phyloP scores from a whole-genome alignment of 2,797 vertebrate genomes.

The Coregonus suidteri region DNA sequence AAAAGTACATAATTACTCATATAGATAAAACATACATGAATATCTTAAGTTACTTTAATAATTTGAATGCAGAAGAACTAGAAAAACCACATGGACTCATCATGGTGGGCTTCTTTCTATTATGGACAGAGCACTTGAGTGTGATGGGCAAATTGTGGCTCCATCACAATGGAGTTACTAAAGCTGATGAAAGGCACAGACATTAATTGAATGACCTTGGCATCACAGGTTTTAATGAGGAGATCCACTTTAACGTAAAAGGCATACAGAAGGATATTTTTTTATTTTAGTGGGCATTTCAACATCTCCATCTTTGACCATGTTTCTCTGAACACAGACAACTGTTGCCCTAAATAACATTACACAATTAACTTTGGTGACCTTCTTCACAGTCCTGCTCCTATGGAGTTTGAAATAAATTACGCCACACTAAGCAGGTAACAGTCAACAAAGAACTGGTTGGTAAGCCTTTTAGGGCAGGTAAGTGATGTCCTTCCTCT shows the following conservation, averaged over 20 bases:
- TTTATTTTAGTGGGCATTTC: slow-evolving; percentile 53
- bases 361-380: slow-evolving; percentile 56
- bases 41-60: slow-evolving; percentile 41
- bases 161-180: slow-evolving; percentile 56
- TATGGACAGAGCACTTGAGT: slow-evolving; percentile 70
- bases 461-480: slow-evolving; percentile 6
- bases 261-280: slow-evolving; percentile 54
- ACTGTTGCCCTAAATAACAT: slow-evolving; percentile 51
- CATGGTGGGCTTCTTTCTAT: slow-evolving; percentile 35
- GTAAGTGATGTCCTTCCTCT: slow-evolving; percentile 2
- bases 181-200: slow-evolving; percentile 64
- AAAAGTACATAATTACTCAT: no score
- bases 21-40: background rate
- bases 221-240: slow-evolving; percentile 64
- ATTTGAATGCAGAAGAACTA: slow-evolving; percentile 36
- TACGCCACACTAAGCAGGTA: slow-evolving; percentile 31
- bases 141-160: slow-evolving; percentile 63
- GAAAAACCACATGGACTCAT: slow-evolving; percentile 41
- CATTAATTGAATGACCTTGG: slow-evolving; percentile 73
- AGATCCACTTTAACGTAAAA: slow-evolving; percentile 58
- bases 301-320: slow-evolving; percentile 53
- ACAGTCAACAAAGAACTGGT: slow-evolving; percentile 11
- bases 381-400: slow-evolving; percentile 44
- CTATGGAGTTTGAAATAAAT: slow-evolving; percentile 48
- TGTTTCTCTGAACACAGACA: slow-evolving; percentile 53